Conservation (phyloP, 2,888 invertebrate genomes). For the Hipparchia semele region DNA sequence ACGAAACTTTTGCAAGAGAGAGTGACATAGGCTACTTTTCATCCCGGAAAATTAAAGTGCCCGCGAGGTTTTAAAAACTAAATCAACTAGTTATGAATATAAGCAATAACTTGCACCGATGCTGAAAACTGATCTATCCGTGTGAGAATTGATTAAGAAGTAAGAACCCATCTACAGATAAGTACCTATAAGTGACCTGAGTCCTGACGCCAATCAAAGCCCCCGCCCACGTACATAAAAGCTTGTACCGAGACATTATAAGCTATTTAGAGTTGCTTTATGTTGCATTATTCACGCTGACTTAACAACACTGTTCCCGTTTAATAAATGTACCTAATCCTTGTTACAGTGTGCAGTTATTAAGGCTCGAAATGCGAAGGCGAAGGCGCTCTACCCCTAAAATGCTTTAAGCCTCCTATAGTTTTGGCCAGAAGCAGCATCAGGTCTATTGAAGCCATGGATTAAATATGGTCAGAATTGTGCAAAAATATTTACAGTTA, state of each 20-base stretch:
- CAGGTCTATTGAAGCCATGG: too few relatives aligned
- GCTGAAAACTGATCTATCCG: too few relatives aligned
- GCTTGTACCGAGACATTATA: constrained; percentile 21
- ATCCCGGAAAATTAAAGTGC: too few relatives aligned
- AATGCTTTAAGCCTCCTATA: background rate
- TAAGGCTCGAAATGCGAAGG: background rate
- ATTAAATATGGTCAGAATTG: too few relatives aligned
- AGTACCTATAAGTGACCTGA: constrained; percentile 7
- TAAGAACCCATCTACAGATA: background rate
- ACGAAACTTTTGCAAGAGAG: too few relatives aligned
- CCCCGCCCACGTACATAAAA: constrained; percentile 17
- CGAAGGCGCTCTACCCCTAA: background rate
- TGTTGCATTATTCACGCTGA: constrained; percentile 15
- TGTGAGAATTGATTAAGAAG: too few relatives aligned
- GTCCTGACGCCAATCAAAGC: constrained; percentile 15
- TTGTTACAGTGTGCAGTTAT: background rate
- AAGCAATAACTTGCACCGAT: too few relatives aligned
- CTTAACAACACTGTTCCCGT: constrained; percentile 18
- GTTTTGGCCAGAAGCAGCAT: background rate
- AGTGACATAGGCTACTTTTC: too few relatives aligned
- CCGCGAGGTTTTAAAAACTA: too few relatives aligned
- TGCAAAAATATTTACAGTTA: too few relatives aligned
- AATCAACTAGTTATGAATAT: too few relatives aligned
- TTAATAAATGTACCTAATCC: background rate
- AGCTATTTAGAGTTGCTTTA: constrained; percentile 16